Percentiles rank a stretch among this genome's conserved stretches.
Conservation (phyloP, 1,140 invertebrate species). For the Andricus grossulariae region DNA sequence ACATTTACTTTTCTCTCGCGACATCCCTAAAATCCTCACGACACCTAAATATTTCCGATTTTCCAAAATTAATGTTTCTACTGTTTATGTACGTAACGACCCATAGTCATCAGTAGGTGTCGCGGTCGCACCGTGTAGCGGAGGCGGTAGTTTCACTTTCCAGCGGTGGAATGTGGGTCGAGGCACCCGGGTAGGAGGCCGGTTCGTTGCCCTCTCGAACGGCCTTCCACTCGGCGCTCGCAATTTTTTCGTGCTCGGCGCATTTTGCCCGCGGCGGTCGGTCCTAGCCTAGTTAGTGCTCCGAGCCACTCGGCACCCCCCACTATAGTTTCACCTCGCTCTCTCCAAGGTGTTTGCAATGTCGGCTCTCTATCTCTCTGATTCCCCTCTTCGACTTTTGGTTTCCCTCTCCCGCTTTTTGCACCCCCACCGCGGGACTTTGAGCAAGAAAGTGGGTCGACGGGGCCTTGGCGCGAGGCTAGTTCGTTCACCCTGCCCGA, state of each 20-base stretch:
- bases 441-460: slow-evolving; percentile 73
- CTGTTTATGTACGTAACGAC: slow-evolving; percentile 3
- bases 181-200: slow-evolving; percentile 74
- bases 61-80: neutral
- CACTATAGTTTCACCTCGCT: slow-evolving; percentile 12
- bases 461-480: slow-evolving; percentile 76
- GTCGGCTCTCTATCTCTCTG: slow-evolving; percentile 27
- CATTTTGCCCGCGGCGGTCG: slow-evolving; percentile 44
- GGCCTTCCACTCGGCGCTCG: slow-evolving; percentile 74
- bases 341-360: neutral
- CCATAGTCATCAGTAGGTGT: neutral
- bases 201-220: slow-evolving; percentile 75
- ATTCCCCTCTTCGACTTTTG: slow-evolving; percentile 37
- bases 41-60: no score
- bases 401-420: slow-evolving; percentile 33
- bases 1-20: neutral
- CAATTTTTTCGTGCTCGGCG: slow-evolving; percentile 60
- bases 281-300: slow-evolving; percentile 61
- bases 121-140: slow-evolving; percentile 41
- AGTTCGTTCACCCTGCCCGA: slow-evolving; percentile 76
- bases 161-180: slow-evolving; percentile 75
- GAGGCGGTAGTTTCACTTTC: slow-evolving; percentile 76
- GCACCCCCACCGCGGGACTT: slow-evolving; percentile 26
- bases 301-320: slow-evolving; percentile 50
- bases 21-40: no score